Evolutionary conservation across 2,888 invertebrate genomes (phyloP).

Genomic region (Apantesis nais): DNA sequence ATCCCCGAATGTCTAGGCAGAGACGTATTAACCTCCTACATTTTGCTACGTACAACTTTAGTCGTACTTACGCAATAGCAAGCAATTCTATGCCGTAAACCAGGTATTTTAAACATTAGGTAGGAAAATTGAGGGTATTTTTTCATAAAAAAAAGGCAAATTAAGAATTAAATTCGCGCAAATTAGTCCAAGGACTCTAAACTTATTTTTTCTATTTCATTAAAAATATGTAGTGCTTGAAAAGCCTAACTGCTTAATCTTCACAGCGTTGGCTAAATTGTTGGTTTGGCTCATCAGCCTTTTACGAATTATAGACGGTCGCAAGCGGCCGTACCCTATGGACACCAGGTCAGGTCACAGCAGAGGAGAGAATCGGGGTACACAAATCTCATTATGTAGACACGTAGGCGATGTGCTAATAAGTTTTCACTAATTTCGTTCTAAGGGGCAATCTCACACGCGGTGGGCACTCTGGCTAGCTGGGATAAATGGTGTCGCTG

Average conservation of each 20-base stretch:
- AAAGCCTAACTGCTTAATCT: neutral
- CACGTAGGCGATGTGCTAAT: neutral
- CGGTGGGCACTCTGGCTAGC: neutral
- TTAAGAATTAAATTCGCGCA: too few relatives aligned
- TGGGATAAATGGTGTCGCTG: neutral
- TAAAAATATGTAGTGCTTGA: too few relatives aligned
- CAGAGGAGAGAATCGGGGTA: neutral
- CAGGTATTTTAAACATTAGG: neutral
- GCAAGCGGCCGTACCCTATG: neutral
- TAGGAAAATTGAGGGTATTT: neutral
- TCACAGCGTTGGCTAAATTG: neutral
- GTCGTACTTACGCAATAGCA: neutral
- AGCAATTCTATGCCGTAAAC: neutral
- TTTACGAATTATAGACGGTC: neutral
- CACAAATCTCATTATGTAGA: conserved; percentile 1
- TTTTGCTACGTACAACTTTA: neutral
- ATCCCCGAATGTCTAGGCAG: neutral
- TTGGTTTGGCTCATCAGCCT: neutral
- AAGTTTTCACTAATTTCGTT: conserved; percentile 12
- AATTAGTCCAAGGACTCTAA: too few relatives aligned
- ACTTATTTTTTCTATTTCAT: too few relatives aligned
- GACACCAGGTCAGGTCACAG: neutral
- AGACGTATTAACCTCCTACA: neutral
- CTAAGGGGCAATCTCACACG: conserved; percentile 9
- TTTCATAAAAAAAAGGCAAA: too few relatives aligned